Evolutionary conservation across 2,888 invertebrate species (phyloP).

Genomic region (Mycalesis mineus): DNA sequence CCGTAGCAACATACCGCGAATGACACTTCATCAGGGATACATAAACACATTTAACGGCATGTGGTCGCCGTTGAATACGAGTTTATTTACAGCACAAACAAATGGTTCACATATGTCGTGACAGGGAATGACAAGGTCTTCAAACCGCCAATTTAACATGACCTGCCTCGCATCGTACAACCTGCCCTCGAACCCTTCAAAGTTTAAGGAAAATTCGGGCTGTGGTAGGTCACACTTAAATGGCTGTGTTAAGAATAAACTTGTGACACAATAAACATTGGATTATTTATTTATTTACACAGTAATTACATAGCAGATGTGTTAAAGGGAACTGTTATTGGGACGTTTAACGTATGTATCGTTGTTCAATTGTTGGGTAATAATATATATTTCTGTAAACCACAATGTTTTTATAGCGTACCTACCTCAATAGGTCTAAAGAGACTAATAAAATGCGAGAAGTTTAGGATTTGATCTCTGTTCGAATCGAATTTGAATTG

Average conservation of each 20-base stretch:
- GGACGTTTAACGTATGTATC: slow-evolving; percentile 7
- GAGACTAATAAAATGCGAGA: no score
- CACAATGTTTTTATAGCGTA: no score
- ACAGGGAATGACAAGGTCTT: slow-evolving; percentile 67
- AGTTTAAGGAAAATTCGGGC: slow-evolving; percentile 11
- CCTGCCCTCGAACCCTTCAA: background rate
- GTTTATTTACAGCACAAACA: slow-evolving; percentile 70
- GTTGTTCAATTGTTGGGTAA: background rate
- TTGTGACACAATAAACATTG: slow-evolving; percentile 69
- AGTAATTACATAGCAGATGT: slow-evolving; percentile 67
- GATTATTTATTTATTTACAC: slow-evolving; percentile 64
- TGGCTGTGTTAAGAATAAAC: slow-evolving; percentile 44
- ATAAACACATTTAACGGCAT: slow-evolving; percentile 40
- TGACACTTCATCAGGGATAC: slow-evolving; percentile 16
- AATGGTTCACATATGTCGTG: slow-evolving; percentile 71
- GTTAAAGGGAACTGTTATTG: slow-evolving; percentile 33
- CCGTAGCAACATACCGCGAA: slow-evolving; percentile 11
- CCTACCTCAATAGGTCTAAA: no score
- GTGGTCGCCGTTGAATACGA: slow-evolving; percentile 51
- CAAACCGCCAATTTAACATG: slow-evolving; percentile 34
- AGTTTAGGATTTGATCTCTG: no score
- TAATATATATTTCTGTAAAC: background rate
- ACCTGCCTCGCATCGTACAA: slow-evolving; percentile 5
- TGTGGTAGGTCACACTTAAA: slow-evolving; percentile 31
- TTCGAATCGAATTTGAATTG: no score